phyloP scores from a whole-genome alignment of 2,888 invertebrate species.

The Scotopteryx bipunctaria region DNA sequence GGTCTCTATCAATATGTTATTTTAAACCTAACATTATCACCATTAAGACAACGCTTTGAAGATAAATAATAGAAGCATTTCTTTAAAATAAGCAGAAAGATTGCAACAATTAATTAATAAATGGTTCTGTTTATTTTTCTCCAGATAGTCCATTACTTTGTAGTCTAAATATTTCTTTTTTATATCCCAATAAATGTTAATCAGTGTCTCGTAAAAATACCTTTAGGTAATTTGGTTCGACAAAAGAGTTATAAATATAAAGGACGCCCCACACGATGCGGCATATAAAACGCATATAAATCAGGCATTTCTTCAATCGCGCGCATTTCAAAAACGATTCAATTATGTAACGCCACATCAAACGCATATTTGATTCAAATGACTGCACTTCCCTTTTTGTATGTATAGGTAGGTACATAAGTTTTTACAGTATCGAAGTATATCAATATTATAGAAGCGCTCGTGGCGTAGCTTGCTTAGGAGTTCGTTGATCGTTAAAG shows the following conservation, averaged over 20 bases:
- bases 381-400: no score
- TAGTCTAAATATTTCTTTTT: constrained; percentile 24
- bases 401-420: no score
- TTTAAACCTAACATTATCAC: no score
- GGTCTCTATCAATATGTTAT: no score
- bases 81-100: not conserved
- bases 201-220: constrained; percentile 29
- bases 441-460: no score
- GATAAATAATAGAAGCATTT: not conserved
- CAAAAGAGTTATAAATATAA: constrained; percentile 38
- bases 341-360: constrained; percentile 16
- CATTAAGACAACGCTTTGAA: no score
- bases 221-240: constrained; percentile 27
- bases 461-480: no score
- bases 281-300: constrained; percentile 20
- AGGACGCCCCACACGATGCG: constrained; percentile 45
- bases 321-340: constrained; percentile 50
- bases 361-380: not conserved
- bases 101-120: constrained; percentile 2
- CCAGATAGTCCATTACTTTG: constrained; percentile 11
- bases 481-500: no score
- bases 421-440: no score
- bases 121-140: constrained; percentile 11
- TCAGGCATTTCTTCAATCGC: constrained; percentile 46
- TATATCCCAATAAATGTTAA: constrained; percentile 29